These are phyloP conservation scores for Carterocephalus palaemon DNA, from an alignment of 2,888 invertebrate genomes.

Conservation along the genomic window DNA sequence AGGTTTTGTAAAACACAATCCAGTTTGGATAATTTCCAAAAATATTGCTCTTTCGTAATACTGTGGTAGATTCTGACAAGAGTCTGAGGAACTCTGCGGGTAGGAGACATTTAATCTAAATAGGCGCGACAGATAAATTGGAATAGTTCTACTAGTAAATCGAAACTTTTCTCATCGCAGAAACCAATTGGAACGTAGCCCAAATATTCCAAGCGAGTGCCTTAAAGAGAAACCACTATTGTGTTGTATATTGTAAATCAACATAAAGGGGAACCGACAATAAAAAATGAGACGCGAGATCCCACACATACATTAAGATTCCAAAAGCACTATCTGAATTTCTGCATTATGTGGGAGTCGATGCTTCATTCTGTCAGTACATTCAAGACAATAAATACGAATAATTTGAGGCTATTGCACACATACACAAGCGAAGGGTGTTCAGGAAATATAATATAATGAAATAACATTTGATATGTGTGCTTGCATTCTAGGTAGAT, in stretches of 20 bases:
- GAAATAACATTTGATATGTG: too few species aligned
- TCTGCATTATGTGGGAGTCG: conserved; percentile 27
- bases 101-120: too few species aligned
- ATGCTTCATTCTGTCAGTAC: conserved; percentile 42
- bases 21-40: too few species aligned
- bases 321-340: conserved; percentile 15
- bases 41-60: too few species aligned
- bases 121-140: too few species aligned
- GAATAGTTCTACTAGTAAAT: background rate
- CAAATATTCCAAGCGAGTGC: conserved; percentile 1
- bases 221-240: background rate
- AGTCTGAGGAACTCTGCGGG: too few species aligned
- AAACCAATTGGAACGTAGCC: background rate
- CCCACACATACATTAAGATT: conserved; percentile 13
- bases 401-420: too few species aligned
- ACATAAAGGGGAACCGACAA: conserved; percentile 9
- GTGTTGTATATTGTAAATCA: conserved; percentile 7
- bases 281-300: conserved; percentile 6
- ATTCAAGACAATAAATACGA: conserved; percentile 43
- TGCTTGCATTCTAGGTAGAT: too few species aligned
- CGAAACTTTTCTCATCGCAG: background rate
- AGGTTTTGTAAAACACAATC: too few species aligned
- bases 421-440: too few species aligned
- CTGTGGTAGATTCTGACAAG: too few species aligned
- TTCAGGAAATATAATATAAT: too few species aligned